Base-by-base conservation (phyloP, 2,797 vertebrate species). In the Periophthalmus magnuspinnatus region DNA sequence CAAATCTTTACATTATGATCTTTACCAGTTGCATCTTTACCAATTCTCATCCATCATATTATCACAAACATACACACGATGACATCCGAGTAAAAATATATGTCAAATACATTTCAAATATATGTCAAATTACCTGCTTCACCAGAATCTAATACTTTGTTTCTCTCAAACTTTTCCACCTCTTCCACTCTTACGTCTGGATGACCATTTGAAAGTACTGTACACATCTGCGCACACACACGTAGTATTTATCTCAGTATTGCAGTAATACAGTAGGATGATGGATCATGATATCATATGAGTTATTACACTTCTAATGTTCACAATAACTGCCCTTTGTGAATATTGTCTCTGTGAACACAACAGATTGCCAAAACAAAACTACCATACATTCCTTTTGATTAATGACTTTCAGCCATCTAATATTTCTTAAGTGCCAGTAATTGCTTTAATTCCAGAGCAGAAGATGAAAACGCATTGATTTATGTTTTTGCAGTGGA, bases 291-390 rank as follows among this genome's bases (percentile, higher is more conserved):
- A n/a, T 58, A 58, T 60, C 28, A 34, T 60, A 60, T 22, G 34
- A 22, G 19, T 38, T 14, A 61, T 61, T 41, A 61, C 59, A 21
- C 19, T n/a, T 21, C 34, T 41, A 38, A 61, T 61, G 34, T 59
- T 22, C 10, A 14, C 19, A 6, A 3, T 19, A 17, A 6, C 32
- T 38, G 34, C 13, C 34, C n/a, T 61, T 22, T 61, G 33, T 61
- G 59, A 61, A 41, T 41, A 61, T 61, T 61, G 59, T 61, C 59
- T 61, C 59, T 60, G 57, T 16, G 32, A 36, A n/a, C 28, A 8
- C 56, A 55, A 17, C 14, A 16, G 11, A 55, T 33, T 14, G 59
- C n/a, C 19, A 2, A 21, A 2, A 11, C 19, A 61, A 21, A 61
- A 11, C 19, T 36, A 41, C 9, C 7, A 61, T 5, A 61, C 5